Evolutionary conservation across 2,888 invertebrate species (phyloP).

Genomic region (Agrochola circellaris): DNA sequence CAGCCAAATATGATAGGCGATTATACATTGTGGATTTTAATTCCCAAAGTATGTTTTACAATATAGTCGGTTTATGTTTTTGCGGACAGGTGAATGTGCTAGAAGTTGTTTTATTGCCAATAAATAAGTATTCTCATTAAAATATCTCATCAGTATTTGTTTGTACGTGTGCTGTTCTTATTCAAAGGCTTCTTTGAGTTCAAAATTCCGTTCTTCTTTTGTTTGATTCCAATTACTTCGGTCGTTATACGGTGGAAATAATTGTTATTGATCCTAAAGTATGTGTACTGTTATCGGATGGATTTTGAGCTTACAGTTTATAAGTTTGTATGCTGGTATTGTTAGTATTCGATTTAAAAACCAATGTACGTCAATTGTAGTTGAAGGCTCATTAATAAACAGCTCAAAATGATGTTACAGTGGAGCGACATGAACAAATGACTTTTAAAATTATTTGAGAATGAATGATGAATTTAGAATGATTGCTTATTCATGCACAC

Average conservation of each 20-base stretch:
- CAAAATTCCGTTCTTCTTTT: constrained; percentile 30
- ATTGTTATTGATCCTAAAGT: constrained; percentile 26
- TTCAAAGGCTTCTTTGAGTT: constrained; percentile 29
- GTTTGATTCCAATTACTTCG: constrained; percentile 21
- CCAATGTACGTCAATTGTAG: constrained; percentile 13
- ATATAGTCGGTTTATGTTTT: constrained; percentile 57
- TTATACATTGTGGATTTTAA: not conserved
- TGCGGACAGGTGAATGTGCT: constrained; percentile 56
- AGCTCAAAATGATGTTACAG: constrained; percentile 14
- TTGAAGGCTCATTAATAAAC: constrained; percentile 36
- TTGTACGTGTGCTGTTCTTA: constrained; percentile 4
- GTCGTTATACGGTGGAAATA: constrained; percentile 12
- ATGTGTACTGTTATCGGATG: constrained; percentile 21
- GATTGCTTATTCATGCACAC: constrained; percentile 14
- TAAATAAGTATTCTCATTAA: constrained; percentile 35
- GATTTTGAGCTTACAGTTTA: constrained; percentile 27
- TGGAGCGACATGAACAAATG: constrained; percentile 27
- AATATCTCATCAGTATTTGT: constrained; percentile 27
- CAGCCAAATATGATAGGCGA: constrained; percentile 31
- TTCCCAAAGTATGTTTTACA: not conserved
- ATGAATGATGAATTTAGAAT: constrained; percentile 1
- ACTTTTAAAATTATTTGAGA: constrained; percentile 35
- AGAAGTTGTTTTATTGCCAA: constrained; percentile 44
- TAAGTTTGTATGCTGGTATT: constrained; percentile 4
- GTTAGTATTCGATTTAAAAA: constrained; percentile 9